These are phyloP conservation scores for Atta colombica DNA, from an alignment of 1,140 invertebrate species.

Conservation along the genomic window DNA sequence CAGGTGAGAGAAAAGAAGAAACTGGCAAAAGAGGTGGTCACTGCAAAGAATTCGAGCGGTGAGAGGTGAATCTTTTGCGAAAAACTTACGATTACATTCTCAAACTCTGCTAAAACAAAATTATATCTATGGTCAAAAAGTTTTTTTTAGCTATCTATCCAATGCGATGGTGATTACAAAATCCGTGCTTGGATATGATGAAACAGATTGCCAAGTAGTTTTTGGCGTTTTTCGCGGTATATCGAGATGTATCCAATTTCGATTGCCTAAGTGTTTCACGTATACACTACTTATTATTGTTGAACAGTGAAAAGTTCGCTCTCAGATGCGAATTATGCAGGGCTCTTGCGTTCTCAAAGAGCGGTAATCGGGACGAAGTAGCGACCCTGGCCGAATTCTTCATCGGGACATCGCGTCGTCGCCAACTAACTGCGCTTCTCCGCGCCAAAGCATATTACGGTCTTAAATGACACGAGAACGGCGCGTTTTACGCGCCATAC, in stretches of 20 bases:
- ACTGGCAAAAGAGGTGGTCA: slow-evolving; percentile 70
- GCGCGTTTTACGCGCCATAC: slow-evolving; percentile 50
- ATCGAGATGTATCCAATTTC: background rate
- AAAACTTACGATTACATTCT: slow-evolving; percentile 79
- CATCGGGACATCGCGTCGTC: slow-evolving; percentile 36
- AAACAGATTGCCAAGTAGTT: background rate
- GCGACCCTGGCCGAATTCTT: slow-evolving; percentile 50
- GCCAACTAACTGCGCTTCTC: slow-evolving; percentile 7
- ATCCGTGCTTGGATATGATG: background rate
- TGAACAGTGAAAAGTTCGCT: background rate
- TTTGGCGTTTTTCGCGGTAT: background rate
- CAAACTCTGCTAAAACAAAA: slow-evolving; percentile 71
- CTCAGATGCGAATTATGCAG: background rate
- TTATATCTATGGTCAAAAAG: slow-evolving; percentile 75
- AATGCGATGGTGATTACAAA: background rate
- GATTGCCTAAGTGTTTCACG: background rate
- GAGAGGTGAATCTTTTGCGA: slow-evolving; percentile 80
- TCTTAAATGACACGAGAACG: slow-evolving; percentile 56
- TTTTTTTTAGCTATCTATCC: background rate
- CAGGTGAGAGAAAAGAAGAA: slow-evolving; percentile 6
- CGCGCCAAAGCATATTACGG: slow-evolving; percentile 40
- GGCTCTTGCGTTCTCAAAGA: background rate
- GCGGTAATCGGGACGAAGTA: background rate
- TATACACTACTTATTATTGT: background rate
- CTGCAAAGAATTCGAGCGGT: slow-evolving; percentile 40